Percentiles rank a stretch among this genome's conserved stretches.
Evolutionary conservation across 1,140 invertebrate genomes (phyloP).

Genomic region (Lethrus apterus): DNA sequence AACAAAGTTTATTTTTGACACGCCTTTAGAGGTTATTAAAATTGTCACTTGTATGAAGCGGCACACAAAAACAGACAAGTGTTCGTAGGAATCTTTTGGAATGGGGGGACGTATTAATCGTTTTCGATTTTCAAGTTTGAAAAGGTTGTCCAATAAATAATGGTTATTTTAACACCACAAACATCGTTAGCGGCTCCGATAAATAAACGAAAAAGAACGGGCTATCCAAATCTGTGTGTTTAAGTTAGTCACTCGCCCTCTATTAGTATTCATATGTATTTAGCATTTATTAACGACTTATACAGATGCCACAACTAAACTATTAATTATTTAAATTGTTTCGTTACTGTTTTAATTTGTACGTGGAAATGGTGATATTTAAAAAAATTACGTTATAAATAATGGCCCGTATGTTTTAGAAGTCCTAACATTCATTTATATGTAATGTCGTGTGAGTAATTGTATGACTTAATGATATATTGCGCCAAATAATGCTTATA

Average conservation of each 20-base stretch:
- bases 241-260: constrained; percentile 9
- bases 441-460: no score
- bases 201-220: constrained; percentile 24
- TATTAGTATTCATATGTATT: constrained; percentile 26
- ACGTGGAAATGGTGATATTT: no score
- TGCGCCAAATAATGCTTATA: no score
- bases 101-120: no score
- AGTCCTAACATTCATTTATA: no score
- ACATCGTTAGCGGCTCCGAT: constrained; percentile 15
- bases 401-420: no score
- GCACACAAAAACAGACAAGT: constrained; percentile 13
- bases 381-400: no score
- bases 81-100: no score
- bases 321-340: constrained; percentile 9
- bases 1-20: constrained; percentile 10
- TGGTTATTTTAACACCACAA: constrained; percentile 21
- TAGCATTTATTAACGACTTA: constrained; percentile 22
- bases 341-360: constrained; percentile 7
- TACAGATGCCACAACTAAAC: constrained; percentile 8
- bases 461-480: no score
- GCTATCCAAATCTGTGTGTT: constrained; percentile 18
- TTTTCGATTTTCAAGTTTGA: constrained; percentile 1
- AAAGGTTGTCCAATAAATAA: constrained; percentile 23
- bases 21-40: constrained; percentile 5
- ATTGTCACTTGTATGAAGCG: constrained; percentile 3